phyloP scores from a whole-genome alignment of 2,113 vertebrate species.

The Gallinago undulata region DNA sequence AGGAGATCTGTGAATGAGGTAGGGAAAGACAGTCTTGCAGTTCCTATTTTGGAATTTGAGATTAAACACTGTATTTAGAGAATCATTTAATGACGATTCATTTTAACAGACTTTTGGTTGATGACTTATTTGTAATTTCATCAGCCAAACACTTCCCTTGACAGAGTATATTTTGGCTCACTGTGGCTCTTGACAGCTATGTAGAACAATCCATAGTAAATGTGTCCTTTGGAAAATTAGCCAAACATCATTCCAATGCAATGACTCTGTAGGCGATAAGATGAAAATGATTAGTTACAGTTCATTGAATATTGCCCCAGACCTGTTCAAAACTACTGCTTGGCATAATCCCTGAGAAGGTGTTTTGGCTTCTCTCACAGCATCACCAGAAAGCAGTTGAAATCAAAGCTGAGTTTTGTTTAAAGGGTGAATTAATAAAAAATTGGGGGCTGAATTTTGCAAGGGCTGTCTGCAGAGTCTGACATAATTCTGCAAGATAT shows the following conservation, averaged over 20 bases:
- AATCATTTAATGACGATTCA: constrained; percentile 68
- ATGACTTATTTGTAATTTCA: constrained; percentile 73
- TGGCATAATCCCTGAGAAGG: background rate
- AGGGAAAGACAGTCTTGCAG: constrained; percentile 64
- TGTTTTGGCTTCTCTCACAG: background rate
- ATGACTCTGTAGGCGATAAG: constrained; percentile 39
- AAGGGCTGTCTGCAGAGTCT: background rate
- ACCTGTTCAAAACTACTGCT: constrained; percentile 28
- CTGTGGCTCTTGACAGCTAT: constrained; percentile 43
- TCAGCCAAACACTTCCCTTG: constrained; percentile 60
- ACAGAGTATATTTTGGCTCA: constrained; percentile 66
- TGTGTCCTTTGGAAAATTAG: constrained; percentile 50
- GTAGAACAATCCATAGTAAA: constrained; percentile 49
- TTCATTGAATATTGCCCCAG: background rate
- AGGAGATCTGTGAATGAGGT: constrained; percentile 72
- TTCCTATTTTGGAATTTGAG: constrained; percentile 71
- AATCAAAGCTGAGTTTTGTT: background rate
- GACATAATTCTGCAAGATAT: background rate
- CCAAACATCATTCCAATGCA: constrained; percentile 42
- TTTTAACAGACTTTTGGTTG: constrained; percentile 71
- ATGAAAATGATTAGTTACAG: constrained; percentile 25
- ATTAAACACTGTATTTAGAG: constrained; percentile 62
- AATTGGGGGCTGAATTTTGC: background rate
- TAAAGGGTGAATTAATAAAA: background rate
- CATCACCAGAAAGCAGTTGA: background rate